Evolutionary conservation across 1,140 invertebrate species (phyloP), one percentile per base, ranked within the genome.

Genomic region (Platorchestia sp.): DNA sequence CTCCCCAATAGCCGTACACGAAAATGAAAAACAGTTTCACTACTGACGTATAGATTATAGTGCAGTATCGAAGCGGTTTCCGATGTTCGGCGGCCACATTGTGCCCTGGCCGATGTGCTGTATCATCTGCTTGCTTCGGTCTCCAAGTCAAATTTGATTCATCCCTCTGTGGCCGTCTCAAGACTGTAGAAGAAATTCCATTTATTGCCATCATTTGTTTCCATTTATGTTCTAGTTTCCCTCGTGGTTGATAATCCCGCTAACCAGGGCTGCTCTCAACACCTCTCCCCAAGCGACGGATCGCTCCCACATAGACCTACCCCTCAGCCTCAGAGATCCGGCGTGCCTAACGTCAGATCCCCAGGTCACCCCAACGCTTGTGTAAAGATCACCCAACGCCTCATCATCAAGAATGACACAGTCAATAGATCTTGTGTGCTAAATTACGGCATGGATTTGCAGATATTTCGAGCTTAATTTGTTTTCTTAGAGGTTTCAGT

Each of bases 281-380:
- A 75, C 59, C 59, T 75, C 59, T 36, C 59, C 27, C 27, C 3
- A 27, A 75, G 59, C 59, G 59, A 75, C 14, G 27, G 59, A 75
- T 22, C 14, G 14, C 47, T 51, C 47, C 36, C n/a, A n/a, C n/a
- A n/a, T n/a, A n/a, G 87, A 89, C 14, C n/a, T 42, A 3, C 42
- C 87, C 87, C 87, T 89, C 87, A 19, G 43, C 41, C 87, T 89
- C 87, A 41, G 36, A 42, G 43, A 89, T 89, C 87, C 87, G 3
- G 87, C 87, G n/a, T 89, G 36, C 43, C 87, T 44, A 89, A 44
- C 87, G 43, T 42, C n/a, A 89, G 87, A 89, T 89, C 87, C 87
- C 36, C 59, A 36, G 87, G 87, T 89, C 42, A 89, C 27, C 10
- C 7, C 43, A 89, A 89, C 87, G 87, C 87, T 89, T 27, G n/a